Evolutionary conservation across 1,140 invertebrate genomes (phyloP), one percentile per base, ranked within the genome.

Genomic region (Drosophila micromelanica): DNA sequence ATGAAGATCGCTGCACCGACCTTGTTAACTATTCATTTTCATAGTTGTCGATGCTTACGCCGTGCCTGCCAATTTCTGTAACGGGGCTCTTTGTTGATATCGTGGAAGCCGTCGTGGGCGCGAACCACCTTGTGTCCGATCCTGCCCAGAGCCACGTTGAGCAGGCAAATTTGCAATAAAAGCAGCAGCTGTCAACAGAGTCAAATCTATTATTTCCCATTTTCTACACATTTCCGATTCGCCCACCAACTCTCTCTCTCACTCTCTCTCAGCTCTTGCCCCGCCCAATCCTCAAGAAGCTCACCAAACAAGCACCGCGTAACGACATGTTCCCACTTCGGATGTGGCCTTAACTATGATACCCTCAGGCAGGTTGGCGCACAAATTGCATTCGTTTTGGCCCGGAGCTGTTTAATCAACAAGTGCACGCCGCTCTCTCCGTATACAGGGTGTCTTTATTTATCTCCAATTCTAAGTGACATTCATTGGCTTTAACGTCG

Each of bases 81-180:
- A 30, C 20, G 11, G 11, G 11, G 38, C 38, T 6, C n/a, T 0
- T 13, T 12, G 0, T 40, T 7, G 5, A 40, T 40, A 32, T 61
- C 38, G 20, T 68, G 56, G 17, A 61, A 80, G 5, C 73, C 73
- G 62, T 77, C 69, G 43, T 77, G 73, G n/a, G 35, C 62, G 13
- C 9, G 1, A 2, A 48, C 38, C 1, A 43, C 60, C 9, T 72
- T 67, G 7, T 62, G 71, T 5, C 38, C 5, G 49, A 17, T 52
- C n/a, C 13, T 48, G 17, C 9, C 20, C 23, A 27, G 11, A 6
- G 45, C 35, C 27, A 5, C 27, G 27, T 27, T 0, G 27, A 27
- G 2, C 6, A 37, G 20, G 8, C 8, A 13, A 4, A 9, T 1
- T 2, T 40, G 9, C 13, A 46, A 3, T 7, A 45, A 17, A 0